These are phyloP conservation scores for Strix occidentalis DNA, from an alignment of 2,797 vertebrate genomes.

Conservation along the genomic window DNA sequence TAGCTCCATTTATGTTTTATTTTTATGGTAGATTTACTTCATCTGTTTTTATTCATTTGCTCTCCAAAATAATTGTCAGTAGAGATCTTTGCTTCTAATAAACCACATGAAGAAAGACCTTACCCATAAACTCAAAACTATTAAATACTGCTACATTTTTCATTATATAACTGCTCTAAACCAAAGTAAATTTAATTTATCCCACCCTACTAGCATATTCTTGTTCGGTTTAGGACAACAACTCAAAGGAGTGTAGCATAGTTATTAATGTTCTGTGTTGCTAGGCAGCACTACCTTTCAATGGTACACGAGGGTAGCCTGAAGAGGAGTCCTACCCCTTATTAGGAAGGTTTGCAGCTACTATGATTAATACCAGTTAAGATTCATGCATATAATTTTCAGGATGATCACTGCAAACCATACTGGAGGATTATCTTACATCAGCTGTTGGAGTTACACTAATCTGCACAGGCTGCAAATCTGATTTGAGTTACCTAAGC, in stretches of 20 bases:
- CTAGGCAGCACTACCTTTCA: background rate
- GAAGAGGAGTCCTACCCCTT: background rate
- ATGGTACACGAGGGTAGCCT: too few relatives aligned
- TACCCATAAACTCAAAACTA: background rate
- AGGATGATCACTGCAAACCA: background rate
- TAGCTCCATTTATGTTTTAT: conserved; percentile 12
- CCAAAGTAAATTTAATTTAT: background rate
- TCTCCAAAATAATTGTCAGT: background rate
- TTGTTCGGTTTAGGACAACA: background rate
- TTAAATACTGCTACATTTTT: background rate
- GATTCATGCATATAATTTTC: background rate
- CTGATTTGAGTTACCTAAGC: background rate
- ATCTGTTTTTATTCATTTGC: background rate
- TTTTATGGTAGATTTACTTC: background rate
- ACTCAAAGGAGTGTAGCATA: background rate
- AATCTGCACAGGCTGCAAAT: background rate
- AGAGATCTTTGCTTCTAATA: background rate
- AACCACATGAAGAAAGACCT: background rate
- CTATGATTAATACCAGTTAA: background rate
- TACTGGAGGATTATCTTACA: background rate
- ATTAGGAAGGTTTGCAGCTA: background rate
- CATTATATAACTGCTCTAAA: background rate
- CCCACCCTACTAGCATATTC: background rate
- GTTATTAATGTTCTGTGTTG: background rate
- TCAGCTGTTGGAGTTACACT: background rate